Percentiles rank a stretch among this genome's conserved stretches.
phyloP scores from a whole-genome alignment of 92 coral and sea anemone genomes.

The Epizoanthus scotinus region DNA sequence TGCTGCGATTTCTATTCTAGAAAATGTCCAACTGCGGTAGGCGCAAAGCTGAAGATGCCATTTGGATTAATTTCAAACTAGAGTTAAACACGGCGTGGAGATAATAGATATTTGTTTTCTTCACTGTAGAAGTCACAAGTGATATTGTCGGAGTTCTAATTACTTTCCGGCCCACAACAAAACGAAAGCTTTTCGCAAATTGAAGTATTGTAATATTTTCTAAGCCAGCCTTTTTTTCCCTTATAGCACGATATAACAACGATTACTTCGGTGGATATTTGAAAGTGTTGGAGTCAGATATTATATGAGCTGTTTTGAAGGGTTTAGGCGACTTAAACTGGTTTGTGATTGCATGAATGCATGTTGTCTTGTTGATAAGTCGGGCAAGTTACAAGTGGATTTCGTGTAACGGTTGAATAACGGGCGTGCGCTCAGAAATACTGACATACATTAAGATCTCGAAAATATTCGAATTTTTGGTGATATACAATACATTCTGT shows the following conservation, averaged over 20 bases:
- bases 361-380: conserved; percentile 12
- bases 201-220: conserved; percentile 3
- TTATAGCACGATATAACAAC: not conserved
- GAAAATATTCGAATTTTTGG: not conserved
- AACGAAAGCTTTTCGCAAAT: conserved; percentile 34
- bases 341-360: conserved; percentile 16
- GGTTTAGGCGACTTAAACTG: not conserved
- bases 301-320: not conserved
- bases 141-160: conserved; percentile 69
- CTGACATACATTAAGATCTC: too few species aligned
- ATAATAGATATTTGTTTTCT: conserved; percentile 73
- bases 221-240: not conserved
- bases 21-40: conserved; percentile 30
- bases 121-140: conserved; percentile 52
- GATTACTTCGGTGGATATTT: not conserved
- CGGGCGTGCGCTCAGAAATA: not conserved
- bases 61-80: conserved; percentile 13
- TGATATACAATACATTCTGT: too few species aligned
- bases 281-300: not conserved
- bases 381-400: not conserved
- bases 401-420: conserved; percentile 7
- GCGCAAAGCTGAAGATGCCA: not conserved
- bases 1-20: conserved; percentile 40
- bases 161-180: conserved; percentile 58
- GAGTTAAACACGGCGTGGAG: conserved; percentile 19